Conservation (phyloP, 2,888 invertebrate species). For the Branchellion lobata region DNA sequence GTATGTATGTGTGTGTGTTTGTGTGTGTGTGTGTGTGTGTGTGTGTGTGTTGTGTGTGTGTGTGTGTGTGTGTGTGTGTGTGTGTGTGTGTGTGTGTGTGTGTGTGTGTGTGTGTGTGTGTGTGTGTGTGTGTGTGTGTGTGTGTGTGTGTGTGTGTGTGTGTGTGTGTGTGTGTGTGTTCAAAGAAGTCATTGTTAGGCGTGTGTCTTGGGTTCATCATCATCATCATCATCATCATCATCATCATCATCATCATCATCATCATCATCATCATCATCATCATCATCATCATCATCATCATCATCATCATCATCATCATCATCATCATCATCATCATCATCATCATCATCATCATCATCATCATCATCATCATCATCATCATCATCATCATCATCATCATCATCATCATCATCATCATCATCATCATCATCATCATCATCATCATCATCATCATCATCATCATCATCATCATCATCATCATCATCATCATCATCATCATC, state of each 20-base stretch:
- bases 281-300: background rate
- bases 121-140: too few species aligned
- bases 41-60: too few species aligned
- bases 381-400: conserved; percentile 7
- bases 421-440: conserved; percentile 5
- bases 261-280: conserved; percentile 30
- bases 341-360: background rate
- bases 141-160: too few species aligned
- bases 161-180: too few species aligned
- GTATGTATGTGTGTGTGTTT: conserved; percentile 31
- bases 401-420: conserved; percentile 1
- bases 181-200: too few species aligned
- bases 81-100: too few species aligned
- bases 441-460: conserved; percentile 11
- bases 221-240: conserved; percentile 57
- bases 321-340: background rate
- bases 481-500: conserved; percentile 2
- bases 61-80: too few species aligned
- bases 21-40: conserved; percentile 13
- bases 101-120: too few species aligned
- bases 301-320: background rate
- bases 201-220: too few species aligned
- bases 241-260: conserved; percentile 24
- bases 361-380: background rate
- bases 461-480: conserved; percentile 1